Percentiles rank a stretch among this genome's conserved stretches.
These are phyloP conservation scores for Botrylloides violaceus DNA, from an alignment of 23 tunicate genomes.

Conservation along the genomic window DNA sequence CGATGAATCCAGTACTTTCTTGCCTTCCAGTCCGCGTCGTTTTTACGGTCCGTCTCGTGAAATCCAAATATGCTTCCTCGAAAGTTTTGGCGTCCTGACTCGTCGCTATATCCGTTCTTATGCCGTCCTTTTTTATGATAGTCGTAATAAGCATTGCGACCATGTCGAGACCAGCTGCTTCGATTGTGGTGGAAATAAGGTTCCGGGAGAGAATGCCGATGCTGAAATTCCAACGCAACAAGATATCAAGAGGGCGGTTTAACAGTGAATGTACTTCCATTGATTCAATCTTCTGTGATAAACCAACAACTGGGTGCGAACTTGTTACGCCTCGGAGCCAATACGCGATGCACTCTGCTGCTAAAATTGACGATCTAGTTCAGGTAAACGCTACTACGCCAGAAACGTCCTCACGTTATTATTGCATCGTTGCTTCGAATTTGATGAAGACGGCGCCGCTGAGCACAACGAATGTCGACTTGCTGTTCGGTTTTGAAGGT, in stretches of 20 bases:
- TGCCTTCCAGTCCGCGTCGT: too few relatives aligned
- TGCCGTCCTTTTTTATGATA: too few relatives aligned
- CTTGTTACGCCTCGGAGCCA: background rate
- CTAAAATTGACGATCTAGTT: background rate
- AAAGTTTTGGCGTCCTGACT: too few relatives aligned
- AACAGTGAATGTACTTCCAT: too few relatives aligned
- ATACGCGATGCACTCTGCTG: background rate
- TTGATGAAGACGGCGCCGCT: background rate
- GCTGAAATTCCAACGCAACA: background rate
- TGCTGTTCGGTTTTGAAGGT: constrained; percentile 32
- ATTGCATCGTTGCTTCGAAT: background rate
- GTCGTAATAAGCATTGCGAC: too few relatives aligned
- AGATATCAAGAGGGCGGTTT: background rate
- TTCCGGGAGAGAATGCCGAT: background rate
- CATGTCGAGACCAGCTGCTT: background rate
- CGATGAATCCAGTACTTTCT: too few relatives aligned
- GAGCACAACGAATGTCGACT: background rate
- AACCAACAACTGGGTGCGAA: too few relatives aligned
- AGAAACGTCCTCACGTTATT: background rate
- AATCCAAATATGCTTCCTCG: too few relatives aligned
- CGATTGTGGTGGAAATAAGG: background rate
- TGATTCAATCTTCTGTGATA: too few relatives aligned
- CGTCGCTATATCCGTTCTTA: too few relatives aligned
- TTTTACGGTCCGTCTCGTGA: too few relatives aligned
- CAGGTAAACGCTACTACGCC: background rate